Percentiles rank a stretch among this genome's conserved stretches.
Conservation (phyloP, 2,113 vertebrate genomes). For the Macroglossus sobrinus region DNA sequence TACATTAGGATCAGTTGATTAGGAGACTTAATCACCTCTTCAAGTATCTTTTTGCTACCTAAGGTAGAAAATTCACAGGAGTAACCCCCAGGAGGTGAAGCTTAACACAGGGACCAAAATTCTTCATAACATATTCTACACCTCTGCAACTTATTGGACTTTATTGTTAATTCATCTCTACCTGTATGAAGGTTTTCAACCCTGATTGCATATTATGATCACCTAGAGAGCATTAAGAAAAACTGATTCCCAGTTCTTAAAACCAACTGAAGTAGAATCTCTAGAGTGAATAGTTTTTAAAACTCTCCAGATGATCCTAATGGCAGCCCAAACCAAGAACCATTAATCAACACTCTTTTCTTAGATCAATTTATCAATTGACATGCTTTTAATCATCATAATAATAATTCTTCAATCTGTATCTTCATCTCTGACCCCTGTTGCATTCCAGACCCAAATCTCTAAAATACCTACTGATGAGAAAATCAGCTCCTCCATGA, state of each 20-base stretch:
- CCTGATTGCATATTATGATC: not conserved
- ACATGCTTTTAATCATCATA: not conserved
- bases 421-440: not conserved
- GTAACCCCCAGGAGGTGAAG: not conserved
- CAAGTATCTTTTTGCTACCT: not conserved
- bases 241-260: not conserved
- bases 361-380: not conserved
- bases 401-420: not conserved
- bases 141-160: not conserved
- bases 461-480: not conserved
- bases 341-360: not conserved
- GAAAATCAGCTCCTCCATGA: not conserved
- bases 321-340: not conserved
- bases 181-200: not conserved
- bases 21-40: not conserved
- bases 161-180: not conserved
- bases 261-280: not conserved
- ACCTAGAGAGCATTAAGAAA: not conserved
- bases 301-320: not conserved
- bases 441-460: not conserved
- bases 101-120: not conserved
- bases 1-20: not conserved
- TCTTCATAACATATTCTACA: not conserved
- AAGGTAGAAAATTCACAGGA: not conserved
- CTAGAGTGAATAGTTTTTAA: not conserved